Percentiles rank a stretch among this genome's conserved stretches.
Evolutionary conservation across 2,888 invertebrate genomes (phyloP).

Genomic region (Sturmia bella): DNA sequence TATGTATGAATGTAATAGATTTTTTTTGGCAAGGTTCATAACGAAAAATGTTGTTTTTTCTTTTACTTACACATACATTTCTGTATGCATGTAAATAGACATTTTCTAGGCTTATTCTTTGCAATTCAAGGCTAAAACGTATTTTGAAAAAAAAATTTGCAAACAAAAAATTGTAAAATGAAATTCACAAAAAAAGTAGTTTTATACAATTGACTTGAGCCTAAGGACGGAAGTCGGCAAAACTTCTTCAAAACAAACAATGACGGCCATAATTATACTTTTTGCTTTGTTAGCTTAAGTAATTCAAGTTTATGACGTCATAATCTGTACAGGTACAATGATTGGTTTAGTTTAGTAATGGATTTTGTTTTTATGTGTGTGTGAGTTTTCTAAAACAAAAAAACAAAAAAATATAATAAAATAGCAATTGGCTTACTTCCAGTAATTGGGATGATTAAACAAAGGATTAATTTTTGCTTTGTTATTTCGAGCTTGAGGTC

Average conservation of each 20-base stretch:
- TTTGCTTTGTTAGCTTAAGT: slow-evolving; percentile 15
- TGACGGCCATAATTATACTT: slow-evolving; percentile 26
- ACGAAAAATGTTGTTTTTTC: not conserved
- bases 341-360: not conserved
- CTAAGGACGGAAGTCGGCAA: not conserved
- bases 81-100: no score
- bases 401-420: no score
- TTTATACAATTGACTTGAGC: slow-evolving; percentile 6
- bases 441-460: no score
- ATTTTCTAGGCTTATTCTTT: not conserved
- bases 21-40: no score
- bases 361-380: no score
- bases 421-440: no score
- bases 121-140: slow-evolving; percentile 28
- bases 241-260: slow-evolving; percentile 14
- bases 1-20: no score
- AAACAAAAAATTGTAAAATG: not conserved
- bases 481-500: no score
- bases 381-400: no score
- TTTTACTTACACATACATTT: not conserved
- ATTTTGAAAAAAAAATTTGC: not conserved
- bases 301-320: slow-evolving; percentile 45
- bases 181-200: not conserved
- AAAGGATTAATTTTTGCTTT: no score
- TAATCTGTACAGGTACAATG: not conserved